Base-by-base conservation (phyloP, 2,888 invertebrate genomes). In the Chrysomela aeneicollis region DNA sequence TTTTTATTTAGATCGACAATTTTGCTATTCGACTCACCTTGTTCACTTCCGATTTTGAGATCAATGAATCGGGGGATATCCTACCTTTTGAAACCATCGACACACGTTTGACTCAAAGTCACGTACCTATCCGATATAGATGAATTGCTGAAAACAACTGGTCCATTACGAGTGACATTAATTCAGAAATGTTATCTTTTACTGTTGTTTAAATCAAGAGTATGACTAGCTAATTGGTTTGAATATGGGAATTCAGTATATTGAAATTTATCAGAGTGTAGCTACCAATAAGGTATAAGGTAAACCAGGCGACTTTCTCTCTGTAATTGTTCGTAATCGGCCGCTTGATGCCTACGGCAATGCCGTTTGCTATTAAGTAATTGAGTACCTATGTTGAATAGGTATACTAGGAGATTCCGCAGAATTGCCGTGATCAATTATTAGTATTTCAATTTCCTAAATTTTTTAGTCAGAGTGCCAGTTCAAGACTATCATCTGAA, bases 241-340 rank as follows among this genome's bases (percentile, higher is more conserved):
- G 37, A 42, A 57, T 46, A 12, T 21, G 17, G 15, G 21, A 55
- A 55, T 55, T 55, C 37, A 46, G 30, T 46, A 46, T 26, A 46
- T 46, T 55, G 30, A 57, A 57, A 57, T 18, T 57, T 46, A 57
- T 57, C 46, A 46, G 55, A 55, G 37, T 42, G 55, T 37, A 55
- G 18, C 8, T 42, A n/a, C n/a, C n/a, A n/a, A n/a, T n/a, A n/a
- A 42, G n/a, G 12, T 15, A 15, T 42, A 42, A 42, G 42, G 42
- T 42, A 15, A 42, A 42, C 42, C 30, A 57, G 47, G 30, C 12
- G 26, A 46, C 57, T 57, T 57, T 57, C 57, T 46, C 57, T 57
- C 46, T 6, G 17, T 15, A 26, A 18, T 32, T 17, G 22, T 26
- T 22, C 42, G 42, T 42, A 10, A 42, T 42, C 42, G 42, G n/a